Evolutionary conservation across 2,888 invertebrate species (phyloP), one percentile per base, ranked within the genome.

Genomic region (Liodrosophila aerea): DNA sequence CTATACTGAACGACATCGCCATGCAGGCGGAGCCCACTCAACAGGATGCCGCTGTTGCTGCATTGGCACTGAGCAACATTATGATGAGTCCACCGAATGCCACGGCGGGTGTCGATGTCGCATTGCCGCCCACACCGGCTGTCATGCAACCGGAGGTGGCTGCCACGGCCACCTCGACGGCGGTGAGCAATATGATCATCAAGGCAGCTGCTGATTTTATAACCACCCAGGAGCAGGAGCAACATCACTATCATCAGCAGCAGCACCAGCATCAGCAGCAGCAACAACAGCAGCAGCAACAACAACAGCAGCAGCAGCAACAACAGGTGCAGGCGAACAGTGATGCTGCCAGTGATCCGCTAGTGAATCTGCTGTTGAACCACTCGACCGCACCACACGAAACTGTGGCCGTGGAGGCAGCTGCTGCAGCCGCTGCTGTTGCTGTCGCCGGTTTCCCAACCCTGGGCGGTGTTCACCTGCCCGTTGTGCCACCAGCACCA

Each of bases 121-220:
- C 75, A 0, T 3, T 85, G 46, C 86, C 88, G 0, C 81, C 81
- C 3, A 83, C 87, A 2, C 71, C 80, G 0, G 72, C 80, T 15
- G 77, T 68, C 1, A 60, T 87, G 54, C 88, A 88, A 29, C 83
- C 87, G 0, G 88, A 88, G 27, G 89, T 88, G 18, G 80, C 89
- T 0, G 84, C 89, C 16, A 78, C 77, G 0, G 87, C 88, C 13
- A 87, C 89, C 0, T 85, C 89, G 1, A 88, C 88, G 9, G 89
- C 88, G 73, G 94, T 95, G 71, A 88, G 89, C 63, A 93, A 93
- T n/a, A 94, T 95, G 92, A 92, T 95, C 39, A 91, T 95, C 50
- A 94, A 94, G 86, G 95, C 95, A 4, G 94, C 94, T 0, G 94
- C 93, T 0, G 94, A 94, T 89, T 92, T 94, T 73, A 91, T 94